Percentiles rank a stretch among this genome's conserved stretches.
These are phyloP conservation scores for Muscicapa striata DNA, from an alignment of 2,797 vertebrate genomes.

Conservation along the genomic window DNA sequence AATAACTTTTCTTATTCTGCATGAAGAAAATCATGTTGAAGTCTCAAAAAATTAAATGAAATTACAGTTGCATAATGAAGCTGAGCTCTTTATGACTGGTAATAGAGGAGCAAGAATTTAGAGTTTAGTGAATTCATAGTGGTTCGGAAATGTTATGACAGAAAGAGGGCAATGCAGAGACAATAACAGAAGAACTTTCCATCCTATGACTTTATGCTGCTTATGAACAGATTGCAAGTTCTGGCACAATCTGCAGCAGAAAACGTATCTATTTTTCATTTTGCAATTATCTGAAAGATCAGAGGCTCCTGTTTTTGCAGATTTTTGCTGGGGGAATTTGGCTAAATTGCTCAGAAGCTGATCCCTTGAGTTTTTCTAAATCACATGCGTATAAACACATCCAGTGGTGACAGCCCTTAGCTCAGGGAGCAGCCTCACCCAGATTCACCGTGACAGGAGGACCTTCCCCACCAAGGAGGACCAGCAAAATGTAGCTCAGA, in stretches of 20 bases:
- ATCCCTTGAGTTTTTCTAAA: background rate
- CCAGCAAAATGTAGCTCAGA: background rate
- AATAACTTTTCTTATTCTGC: background rate
- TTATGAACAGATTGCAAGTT: slow-evolving; percentile 32
- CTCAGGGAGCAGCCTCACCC: background rate
- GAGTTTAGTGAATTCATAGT: slow-evolving; percentile 22
- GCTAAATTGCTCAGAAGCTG: background rate
- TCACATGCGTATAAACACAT: accelerated
- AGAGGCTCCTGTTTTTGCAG: background rate
- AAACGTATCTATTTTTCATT: slow-evolving; percentile 28
- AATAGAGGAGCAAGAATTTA: slow-evolving; percentile 19
- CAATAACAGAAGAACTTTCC: slow-evolving; percentile 32
- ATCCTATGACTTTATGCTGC: slow-evolving; percentile 22
- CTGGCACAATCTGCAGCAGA: slow-evolving; percentile 25
- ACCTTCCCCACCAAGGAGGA: background rate
- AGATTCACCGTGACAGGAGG: background rate
- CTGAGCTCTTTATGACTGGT: slow-evolving; percentile 26
- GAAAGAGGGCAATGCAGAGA: slow-evolving; percentile 61
- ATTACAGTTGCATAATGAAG: slow-evolving; percentile 44
- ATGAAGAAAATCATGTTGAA: slow-evolving; percentile 42
- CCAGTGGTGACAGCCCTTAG: background rate
- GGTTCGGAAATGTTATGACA: slow-evolving; percentile 43
- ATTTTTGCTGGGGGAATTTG: background rate
- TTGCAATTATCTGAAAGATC: slow-evolving; percentile 17
- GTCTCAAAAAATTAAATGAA: background rate